Evolutionary conservation across 2,888 invertebrate species (phyloP), one percentile per base, ranked within the genome.

Genomic region (Cryptocheilus praepositus): DNA sequence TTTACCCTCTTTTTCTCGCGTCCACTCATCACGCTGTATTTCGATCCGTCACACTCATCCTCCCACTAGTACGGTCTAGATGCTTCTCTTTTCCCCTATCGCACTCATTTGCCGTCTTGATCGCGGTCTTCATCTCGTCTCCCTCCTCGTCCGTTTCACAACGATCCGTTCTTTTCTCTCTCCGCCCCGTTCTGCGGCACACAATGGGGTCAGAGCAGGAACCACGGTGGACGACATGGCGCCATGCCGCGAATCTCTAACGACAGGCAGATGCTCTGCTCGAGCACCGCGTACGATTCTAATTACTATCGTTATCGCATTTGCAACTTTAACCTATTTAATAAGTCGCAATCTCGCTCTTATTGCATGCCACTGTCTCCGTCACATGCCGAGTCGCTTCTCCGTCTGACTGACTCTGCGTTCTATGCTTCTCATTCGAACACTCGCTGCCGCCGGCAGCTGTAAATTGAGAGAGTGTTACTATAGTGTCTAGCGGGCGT

Each of bases 281-380:
- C 46, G 52, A 53, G 45, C 25, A 19, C 62, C 64, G 52, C 71
- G 66, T 64, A 70, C 76, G 72, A 77, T 80, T 83, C 77, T 82
- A 84, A 84, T 83, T 83, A 79, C 79, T 78, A 83, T 84, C 83
- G 81, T 83, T 83, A 85, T 85, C 83, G 83, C 80, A 69, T 85
- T 84, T 79, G 83, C 82, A 62, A 82, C 82, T 86, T 83, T 82
- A 84, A 84, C 83, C 84, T 81, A 82, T 84, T 84, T 83, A 84
- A 82, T 83, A 83, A 82, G 76, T 81, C 77, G 77, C 80, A 81
- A 82, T 84, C 80, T 70, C 70, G 71, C 69, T 59, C 54, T 28
- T 55, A 66, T 36, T 57, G 16, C 16, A 49, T 67, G 74, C 78
- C 76, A 80, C 75, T 73, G 77, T 63, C 60, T 63, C 68, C 63